Evolutionary conservation across 2,888 invertebrate genomes (phyloP).

Genomic region (Dynastes grantii): DNA sequence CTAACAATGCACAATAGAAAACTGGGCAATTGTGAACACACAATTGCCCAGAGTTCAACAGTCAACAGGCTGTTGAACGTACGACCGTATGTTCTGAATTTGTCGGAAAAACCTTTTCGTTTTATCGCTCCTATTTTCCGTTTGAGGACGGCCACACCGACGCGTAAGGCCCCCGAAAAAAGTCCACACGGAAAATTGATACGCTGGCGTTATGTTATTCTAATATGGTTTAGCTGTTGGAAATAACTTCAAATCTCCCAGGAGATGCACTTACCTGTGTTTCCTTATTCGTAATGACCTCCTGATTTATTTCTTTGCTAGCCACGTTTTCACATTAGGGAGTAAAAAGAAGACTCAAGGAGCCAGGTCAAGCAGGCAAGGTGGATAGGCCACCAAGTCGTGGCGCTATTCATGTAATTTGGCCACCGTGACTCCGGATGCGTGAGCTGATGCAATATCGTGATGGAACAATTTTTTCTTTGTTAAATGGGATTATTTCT

Average conservation of each 20-base stretch:
- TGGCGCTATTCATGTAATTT: no score
- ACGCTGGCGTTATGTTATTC: neutral
- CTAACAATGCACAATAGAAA: neutral
- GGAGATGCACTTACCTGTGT: no score
- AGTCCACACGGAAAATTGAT: slow-evolving; percentile 31
- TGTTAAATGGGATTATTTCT: no score
- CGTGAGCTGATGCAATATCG: no score
- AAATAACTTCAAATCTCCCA: neutral
- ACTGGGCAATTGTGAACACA: neutral
- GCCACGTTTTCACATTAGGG: no score
- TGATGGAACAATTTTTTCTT: no score
- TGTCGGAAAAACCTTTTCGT: neutral
- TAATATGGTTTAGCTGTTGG: slow-evolving; percentile 2
- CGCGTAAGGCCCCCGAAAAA: neutral
- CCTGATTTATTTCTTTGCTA: no score
- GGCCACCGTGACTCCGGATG: no score
- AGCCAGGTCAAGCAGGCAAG: no score
- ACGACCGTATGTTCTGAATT: neutral
- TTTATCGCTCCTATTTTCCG: slow-evolving; percentile 16
- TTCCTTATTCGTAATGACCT: no score
- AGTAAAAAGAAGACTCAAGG: no score
- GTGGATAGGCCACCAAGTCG: no score
- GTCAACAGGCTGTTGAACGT: slow-evolving; percentile 20
- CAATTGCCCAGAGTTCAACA: neutral
- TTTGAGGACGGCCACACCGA: neutral